Base-by-base conservation (phyloP, 2,888 invertebrate genomes). In the Heliconius cydno region DNA sequence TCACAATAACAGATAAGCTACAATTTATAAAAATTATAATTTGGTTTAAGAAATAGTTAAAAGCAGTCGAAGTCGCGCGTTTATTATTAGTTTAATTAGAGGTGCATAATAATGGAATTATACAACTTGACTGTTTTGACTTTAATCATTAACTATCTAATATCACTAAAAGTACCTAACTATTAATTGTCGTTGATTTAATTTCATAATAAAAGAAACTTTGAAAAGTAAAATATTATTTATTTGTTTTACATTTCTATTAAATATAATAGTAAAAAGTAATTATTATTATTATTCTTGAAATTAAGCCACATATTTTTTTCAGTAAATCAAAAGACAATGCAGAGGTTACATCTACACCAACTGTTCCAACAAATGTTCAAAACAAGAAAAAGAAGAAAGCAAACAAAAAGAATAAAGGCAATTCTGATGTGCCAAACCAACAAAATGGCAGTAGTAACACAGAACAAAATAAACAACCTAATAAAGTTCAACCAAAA, bases 301-400 rank as follows among this genome's bases (percentile, higher is more conserved):
- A 60, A 60, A 9, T 30, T 34, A 7, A 34, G 34, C 34, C 57
- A n/a, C 7, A 60, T 57, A 34, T 52, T 74, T 77, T 63, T 81
- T 78, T 66, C 73, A 90, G 89, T 76, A 86, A 88, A 78, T 87
- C 68, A 28, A 77, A 78, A 67, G 81, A 79, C 76, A 68, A 68
- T 0, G 28, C 46, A 68, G 34, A 63, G 9, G 41, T 25, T 38
- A 78, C 22, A 66, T 2, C 68, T 60, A 25, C 41, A 70, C 25
- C 68, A 25, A 12, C n/a, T 25, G 30, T 22, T 13, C 22, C 28
- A 74, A 68, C 28, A 71, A 76, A 76, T 74, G 34, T 41, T 30
- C 72, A 79, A 57, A 87, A 88, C 78, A 86, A 70, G 15, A 70
- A 86, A 74, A 88, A 87, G 63, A 87, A 86, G 78, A 88, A 88